Evolutionary conservation across 2,797 vertebrate species (phyloP).

Genomic region (Fistularia commersonii): DNA sequence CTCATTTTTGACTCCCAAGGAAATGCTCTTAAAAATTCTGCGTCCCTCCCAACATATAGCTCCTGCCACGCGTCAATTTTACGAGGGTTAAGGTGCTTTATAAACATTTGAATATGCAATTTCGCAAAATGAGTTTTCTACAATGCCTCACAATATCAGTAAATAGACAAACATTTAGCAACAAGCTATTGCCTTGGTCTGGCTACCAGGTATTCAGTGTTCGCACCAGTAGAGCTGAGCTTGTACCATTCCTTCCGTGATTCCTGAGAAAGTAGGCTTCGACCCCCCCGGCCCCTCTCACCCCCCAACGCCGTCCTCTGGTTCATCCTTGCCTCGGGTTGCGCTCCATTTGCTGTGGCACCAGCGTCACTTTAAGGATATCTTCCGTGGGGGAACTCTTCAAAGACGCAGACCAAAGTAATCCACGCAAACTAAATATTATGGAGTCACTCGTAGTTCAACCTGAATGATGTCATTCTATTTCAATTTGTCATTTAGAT

Average conservation of each 20-base stretch:
- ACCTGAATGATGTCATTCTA: slow-evolving; percentile 11
- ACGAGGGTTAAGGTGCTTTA: too few species aligned
- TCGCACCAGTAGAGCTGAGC: not conserved
- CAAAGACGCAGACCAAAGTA: slow-evolving; percentile 35
- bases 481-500: slow-evolving; percentile 6
- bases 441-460: slow-evolving; percentile 7
- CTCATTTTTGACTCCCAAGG: slow-evolving; percentile 6
- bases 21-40: slow-evolving; percentile 14
- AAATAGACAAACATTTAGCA: too few species aligned
- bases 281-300: slow-evolving; percentile 26
- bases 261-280: slow-evolving; percentile 57
- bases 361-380: slow-evolving; percentile 27
- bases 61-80: too few species aligned
- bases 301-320: slow-evolving; percentile 12
- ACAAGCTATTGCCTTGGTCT: slow-evolving; percentile 24
- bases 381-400: slow-evolving; percentile 29
- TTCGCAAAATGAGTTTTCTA: too few species aligned
- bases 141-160: too few species aligned
- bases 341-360: slow-evolving; percentile 45
- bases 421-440: not conserved
- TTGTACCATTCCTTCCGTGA: slow-evolving; percentile 38
- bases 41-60: too few species aligned
- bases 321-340: slow-evolving; percentile 54
- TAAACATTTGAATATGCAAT: too few species aligned
- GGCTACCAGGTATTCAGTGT: not conserved